Evolutionary conservation across 2,113 vertebrate species (phyloP).

Genomic region (Marmota monax): DNA sequence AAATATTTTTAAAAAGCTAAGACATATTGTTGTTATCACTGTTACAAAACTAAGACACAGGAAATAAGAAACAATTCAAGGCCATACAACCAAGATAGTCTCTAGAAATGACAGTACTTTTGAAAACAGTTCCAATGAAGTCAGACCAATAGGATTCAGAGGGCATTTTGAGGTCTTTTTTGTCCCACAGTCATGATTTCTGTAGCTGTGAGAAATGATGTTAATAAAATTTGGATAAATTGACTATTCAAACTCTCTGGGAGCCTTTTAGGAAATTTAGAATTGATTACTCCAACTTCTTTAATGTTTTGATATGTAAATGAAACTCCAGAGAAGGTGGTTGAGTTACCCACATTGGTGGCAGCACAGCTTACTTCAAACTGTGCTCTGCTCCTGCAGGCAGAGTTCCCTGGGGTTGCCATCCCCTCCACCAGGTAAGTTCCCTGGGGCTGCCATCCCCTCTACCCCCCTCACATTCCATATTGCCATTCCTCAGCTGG

Average conservation of each 20-base stretch:
- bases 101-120: background rate
- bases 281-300: background rate
- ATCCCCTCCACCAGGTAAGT: rapidly evolving
- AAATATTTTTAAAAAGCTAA: background rate
- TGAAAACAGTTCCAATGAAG: background rate
- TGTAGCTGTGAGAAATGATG: background rate
- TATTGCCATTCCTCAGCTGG: background rate
- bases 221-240: background rate
- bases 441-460: rapidly evolving
- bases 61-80: background rate
- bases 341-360: rapidly evolving
- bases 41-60: background rate
- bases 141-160: background rate
- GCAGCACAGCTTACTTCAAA: no score
- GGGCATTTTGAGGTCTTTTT: background rate
- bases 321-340: background rate
- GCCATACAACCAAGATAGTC: background rate
- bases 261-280: background rate
- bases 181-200: background rate
- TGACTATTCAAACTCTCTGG: background rate
- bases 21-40: background rate
- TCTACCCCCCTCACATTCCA: background rate
- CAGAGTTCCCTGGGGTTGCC: rapidly evolving
- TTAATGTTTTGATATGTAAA: background rate
- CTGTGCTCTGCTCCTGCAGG: rapidly evolving